phyloP scores from a whole-genome alignment of 2,888 invertebrate species.

The Rutpela maculata region DNA sequence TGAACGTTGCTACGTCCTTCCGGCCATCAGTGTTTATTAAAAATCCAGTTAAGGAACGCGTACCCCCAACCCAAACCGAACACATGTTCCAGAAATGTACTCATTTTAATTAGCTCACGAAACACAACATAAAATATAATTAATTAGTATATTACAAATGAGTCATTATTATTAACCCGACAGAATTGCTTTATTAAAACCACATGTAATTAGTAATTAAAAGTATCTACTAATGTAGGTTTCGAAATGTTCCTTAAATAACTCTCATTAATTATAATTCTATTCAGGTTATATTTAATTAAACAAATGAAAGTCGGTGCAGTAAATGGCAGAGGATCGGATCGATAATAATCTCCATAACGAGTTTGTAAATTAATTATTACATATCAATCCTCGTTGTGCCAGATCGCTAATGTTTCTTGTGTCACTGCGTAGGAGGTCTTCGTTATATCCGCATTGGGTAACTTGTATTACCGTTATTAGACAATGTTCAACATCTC shows the following conservation, averaged over 20 bases:
- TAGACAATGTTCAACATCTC: constrained; percentile 36
- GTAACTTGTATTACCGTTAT: constrained; percentile 46
- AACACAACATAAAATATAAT: constrained; percentile 40
- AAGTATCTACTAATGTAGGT: constrained; percentile 39
- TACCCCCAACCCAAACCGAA: constrained; percentile 15
- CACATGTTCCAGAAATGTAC: constrained; percentile 38
- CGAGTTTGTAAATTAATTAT: constrained; percentile 46
- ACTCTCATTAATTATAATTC: constrained; percentile 33
- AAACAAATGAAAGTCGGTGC: constrained; percentile 37
- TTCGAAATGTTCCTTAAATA: constrained; percentile 40
- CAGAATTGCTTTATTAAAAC: constrained; percentile 43
- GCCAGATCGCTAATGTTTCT: constrained; percentile 40
- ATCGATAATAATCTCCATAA: constrained; percentile 46
- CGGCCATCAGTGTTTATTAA: constrained; percentile 38
- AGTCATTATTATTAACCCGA: constrained; percentile 35
- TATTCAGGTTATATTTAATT: constrained; percentile 41
- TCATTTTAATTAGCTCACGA: constrained; percentile 33
- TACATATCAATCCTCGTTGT: constrained; percentile 44
- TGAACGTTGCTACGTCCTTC: constrained; percentile 21
- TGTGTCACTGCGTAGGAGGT: constrained; percentile 46
- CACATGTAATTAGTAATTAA: constrained; percentile 44
- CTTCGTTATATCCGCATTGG: constrained; percentile 35
- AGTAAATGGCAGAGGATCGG: constrained; percentile 34
- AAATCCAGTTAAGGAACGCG: constrained; percentile 10
- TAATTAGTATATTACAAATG: constrained; percentile 41